Percentiles rank a stretch among this genome's conserved stretches.
Evolutionary conservation across 2,113 vertebrate species (phyloP).

Genomic region (Sitta europaea): DNA sequence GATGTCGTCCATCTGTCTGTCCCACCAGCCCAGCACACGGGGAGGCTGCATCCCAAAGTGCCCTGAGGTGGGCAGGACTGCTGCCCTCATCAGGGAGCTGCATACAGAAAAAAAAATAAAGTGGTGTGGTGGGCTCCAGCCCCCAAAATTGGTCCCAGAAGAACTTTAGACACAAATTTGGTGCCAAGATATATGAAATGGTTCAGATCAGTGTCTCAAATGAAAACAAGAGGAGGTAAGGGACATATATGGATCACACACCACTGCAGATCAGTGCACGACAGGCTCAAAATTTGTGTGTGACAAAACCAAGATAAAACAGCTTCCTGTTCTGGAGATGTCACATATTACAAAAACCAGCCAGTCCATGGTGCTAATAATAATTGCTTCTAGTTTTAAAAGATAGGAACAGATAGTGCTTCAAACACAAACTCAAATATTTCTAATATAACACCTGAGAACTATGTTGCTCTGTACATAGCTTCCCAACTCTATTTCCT

Average conservation of each 20-base stretch:
- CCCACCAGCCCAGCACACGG: fast-evolving
- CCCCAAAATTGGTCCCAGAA: fast-evolving
- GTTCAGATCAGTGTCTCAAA: neutral
- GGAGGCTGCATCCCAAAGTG: neutral
- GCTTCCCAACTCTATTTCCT: neutral
- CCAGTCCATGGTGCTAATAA: neutral
- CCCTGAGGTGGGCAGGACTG: neutral
- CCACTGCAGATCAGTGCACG: neutral
- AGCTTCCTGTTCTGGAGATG: neutral
- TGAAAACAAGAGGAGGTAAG: neutral
- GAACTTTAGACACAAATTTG: neutral
- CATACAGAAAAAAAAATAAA: neutral
- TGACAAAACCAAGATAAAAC: neutral
- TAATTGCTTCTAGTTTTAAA: neutral
- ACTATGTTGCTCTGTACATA: neutral
- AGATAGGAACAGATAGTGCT: neutral
- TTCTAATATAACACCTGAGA: neutral
- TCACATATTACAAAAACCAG: neutral
- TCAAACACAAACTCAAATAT: neutral
- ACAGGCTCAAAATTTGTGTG: neutral
- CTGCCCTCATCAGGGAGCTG: neutral
- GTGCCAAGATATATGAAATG: neutral
- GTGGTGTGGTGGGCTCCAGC: neutral
- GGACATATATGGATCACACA: fast-evolving
- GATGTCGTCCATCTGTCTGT: neutral